These are phyloP conservation scores for Bhutanitis thaidina DNA, from an alignment of 2,888 invertebrate genomes.

Conservation along the genomic window DNA sequence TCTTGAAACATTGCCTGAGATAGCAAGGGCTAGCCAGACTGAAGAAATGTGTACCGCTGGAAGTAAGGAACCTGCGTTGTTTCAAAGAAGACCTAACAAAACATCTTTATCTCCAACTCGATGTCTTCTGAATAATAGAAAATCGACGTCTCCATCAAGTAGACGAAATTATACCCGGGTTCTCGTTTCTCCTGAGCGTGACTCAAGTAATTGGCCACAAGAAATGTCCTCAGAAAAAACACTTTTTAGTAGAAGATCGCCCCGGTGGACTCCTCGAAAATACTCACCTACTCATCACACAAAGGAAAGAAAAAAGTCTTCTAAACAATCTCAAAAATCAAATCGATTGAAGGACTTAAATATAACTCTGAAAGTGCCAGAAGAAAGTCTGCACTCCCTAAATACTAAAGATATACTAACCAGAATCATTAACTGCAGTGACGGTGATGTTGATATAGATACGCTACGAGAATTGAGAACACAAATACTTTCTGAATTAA, in stretches of 20 bases:
- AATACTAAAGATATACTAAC: slow-evolving; percentile 66
- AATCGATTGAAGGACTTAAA: slow-evolving; percentile 53
- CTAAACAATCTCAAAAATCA: slow-evolving; percentile 33
- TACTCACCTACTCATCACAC: slow-evolving; percentile 36
- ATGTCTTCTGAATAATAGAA: slow-evolving; percentile 3
- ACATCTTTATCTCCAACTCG: slow-evolving; percentile 31
- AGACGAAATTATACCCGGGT: slow-evolving; percentile 60
- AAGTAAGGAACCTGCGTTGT: slow-evolving; percentile 65
- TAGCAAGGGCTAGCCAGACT: slow-evolving; percentile 52
- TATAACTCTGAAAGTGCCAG: slow-evolving; percentile 67
- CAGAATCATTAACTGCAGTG: slow-evolving; percentile 65
- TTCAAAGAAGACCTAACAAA: slow-evolving; percentile 62
- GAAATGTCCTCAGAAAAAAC: slow-evolving; percentile 33
- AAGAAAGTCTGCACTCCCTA: slow-evolving; percentile 60
- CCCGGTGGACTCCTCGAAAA: slow-evolving; percentile 40
- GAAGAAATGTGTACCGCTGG: slow-evolving; percentile 54
- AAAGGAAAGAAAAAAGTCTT: slow-evolving; percentile 55
- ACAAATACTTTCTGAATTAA: slow-evolving; percentile 70
- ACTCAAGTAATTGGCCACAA: slow-evolving; percentile 34
- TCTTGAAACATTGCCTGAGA: slow-evolving; percentile 58
- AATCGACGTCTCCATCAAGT: background rate
- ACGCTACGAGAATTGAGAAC: slow-evolving; percentile 68
- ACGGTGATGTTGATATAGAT: slow-evolving; percentile 68
- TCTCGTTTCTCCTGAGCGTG: slow-evolving; percentile 59
- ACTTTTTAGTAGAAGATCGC: slow-evolving; percentile 52